Base-by-base conservation (phyloP, 92 coral and sea anemone genomes). In the Umimayanthus kanabou region DNA sequence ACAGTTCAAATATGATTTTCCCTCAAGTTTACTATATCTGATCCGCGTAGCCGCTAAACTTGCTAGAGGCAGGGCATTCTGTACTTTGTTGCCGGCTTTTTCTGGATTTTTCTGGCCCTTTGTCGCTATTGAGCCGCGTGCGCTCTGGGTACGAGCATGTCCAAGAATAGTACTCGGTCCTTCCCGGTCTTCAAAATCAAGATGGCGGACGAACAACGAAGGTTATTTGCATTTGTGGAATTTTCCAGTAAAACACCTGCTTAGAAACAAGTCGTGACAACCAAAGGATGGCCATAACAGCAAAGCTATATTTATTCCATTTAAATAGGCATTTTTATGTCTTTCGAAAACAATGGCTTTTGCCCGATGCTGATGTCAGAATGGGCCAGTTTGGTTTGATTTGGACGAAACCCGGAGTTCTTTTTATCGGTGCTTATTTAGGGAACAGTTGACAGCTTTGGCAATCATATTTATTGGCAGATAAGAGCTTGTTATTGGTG, bases 211-310 rank as follows among this genome's bases (percentile, higher is more conserved):
- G 78, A 25, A 8, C 39, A 26, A 61, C 67, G 81, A n/a, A n/a
- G 29, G 81, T 47, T 30, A 83, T 83, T 83, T 83, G 87, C 87
- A 83, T 82, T 70, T 69, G 22, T 42, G 58, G 14, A 13, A 23
- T 39, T 42, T 45, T 26, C 37, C 14, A 25, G 47, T 80, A 39
- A 26, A 85, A 86, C 94, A 92, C 92, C 94, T 92, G 94, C 94
- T 55, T 92, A 66, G 94, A 89, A 89, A 92, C 94, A 86, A 74
- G 9, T 66, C 90, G 66, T 86, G 80, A 81, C 94, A 69, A 92
- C 92, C 47, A 80, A 70, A 73, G 77, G 87, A 89, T 89, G 89
- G 73, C 40, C 90, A 80, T 85, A 85, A 91, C 94, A 91, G 86
- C 86, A 88, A 76, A 76, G 61, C 78, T 28, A 26, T 58, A 53